Evolutionary conservation across 2,797 vertebrate genomes (phyloP), one percentile per base, ranked within the genome.

Genomic region (Lagorchestes hirsutus): DNA sequence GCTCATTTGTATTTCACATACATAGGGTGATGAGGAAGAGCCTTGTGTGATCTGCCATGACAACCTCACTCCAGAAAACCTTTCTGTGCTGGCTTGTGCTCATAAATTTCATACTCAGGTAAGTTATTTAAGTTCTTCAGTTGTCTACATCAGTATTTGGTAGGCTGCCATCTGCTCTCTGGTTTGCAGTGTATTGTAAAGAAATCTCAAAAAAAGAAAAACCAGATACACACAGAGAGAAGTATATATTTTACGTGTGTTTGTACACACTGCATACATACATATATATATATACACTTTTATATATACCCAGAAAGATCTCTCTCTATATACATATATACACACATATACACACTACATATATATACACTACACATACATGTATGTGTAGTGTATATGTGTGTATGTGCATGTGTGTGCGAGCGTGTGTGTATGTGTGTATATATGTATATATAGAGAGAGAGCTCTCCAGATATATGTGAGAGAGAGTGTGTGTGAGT

Each of bases 41-140:
- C 98, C 97, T 95, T 98, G 98, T 96, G 98, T 98, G 56, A 98
- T 98, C 59, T 98, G 98, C 93, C 98, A 98, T 92, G 98, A 98
- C 62, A 97, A 97, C 95, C 95, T 98, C 8, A 96, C 97, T 96
- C 93, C 97, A 96, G 98, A 98, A 95, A 97, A 97, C 90, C 96
- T 98, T 90, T 97, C 96, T 54, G 95, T 96, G 95, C 98, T 98
- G 87, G 98, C 98, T 95, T 98, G 98, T 95, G 97, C 98, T 46
- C 98, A 98, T 94, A 98, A 98, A 96, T 98, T 98, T 74, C 98
- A 98, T 28, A 94, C 97, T 93, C 97, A 98, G 97, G 98, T 98
- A 97, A 94, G 46, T 1, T 29, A 91, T 96, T 92, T 87, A 92
- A 91, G 46, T 92, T 95, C 28, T 57, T 22, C 82, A 95, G 22